Evolutionary conservation across 1,140 invertebrate species (phyloP), one percentile per base, ranked within the genome.

Genomic region (Apis laboriosa): DNA sequence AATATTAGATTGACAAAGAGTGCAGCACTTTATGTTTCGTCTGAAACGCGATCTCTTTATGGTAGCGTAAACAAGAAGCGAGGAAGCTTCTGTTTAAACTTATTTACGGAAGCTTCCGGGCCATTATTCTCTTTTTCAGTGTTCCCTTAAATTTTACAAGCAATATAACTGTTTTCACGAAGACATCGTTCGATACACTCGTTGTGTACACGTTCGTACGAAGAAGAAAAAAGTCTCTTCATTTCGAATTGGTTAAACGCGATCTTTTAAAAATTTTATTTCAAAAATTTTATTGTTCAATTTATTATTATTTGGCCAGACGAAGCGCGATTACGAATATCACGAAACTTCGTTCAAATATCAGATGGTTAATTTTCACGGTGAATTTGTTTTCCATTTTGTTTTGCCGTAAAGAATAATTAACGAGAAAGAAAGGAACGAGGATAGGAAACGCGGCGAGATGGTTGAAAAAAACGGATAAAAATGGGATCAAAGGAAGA

Each of bases 1-100:
- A 8, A 49, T 80, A 74, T 73, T 80, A 55, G 71, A 74, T 74
- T 75, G 66, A 49, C 34, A 78, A 72, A 63, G 78, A 56, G 58
- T 64, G 28, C 51, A 53, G 60, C 70, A 75, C 63, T 74, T 80
- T 55, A 73, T 17, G 21, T 74, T 80, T 63, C 49, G 49, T 70
- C 28, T 24, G 43, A 24, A 21, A 28, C 73, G 19, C n/a, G 43
- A 55, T 60, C 67, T 64, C 19, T 21, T 53, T 72, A 55, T 34
- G 19, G 21, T 8, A 55, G 51, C 13, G 51, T 34, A 64, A 73
- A 73, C 49, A 63, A 56, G 24, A 17, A 64, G 13, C 66, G 43
- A 49, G n/a, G n/a, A 12, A 34, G 28, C 21, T n/a, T 12, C 34
- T 19, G 53, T 73, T 58, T 74, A 74, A 74, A 74, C 55, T 60